A percentile compares a stretch with the other conserved stretches of the same genome.
These are phyloP conservation scores for Drosophila aldrichi DNA, from an alignment of 2,888 invertebrate species.

Conservation along the genomic window DNA sequence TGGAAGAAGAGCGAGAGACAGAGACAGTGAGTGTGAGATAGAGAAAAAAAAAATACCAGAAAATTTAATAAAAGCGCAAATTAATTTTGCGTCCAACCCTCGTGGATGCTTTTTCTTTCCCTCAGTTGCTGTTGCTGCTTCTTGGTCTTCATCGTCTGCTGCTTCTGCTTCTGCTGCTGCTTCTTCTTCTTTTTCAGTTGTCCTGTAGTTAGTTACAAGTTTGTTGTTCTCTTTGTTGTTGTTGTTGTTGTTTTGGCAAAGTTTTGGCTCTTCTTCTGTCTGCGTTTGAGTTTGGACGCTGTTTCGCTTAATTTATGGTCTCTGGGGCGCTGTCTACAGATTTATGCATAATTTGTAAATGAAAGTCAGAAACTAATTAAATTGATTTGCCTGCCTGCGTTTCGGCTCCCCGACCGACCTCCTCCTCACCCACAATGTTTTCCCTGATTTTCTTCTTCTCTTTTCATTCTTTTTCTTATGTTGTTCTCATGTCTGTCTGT, in stretches of 20 bases:
- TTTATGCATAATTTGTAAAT: constrained; percentile 80
- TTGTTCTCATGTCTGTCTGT: constrained; percentile 10
- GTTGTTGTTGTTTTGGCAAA: constrained; percentile 59
- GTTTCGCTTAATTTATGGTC: constrained; percentile 77
- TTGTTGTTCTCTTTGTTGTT: constrained; percentile 22
- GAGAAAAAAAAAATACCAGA: constrained; percentile 47
- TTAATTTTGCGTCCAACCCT: constrained; percentile 78
- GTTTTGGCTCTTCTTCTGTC: constrained; percentile 42
- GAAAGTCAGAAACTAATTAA: constrained; percentile 81
- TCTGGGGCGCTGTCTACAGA: constrained; percentile 77
- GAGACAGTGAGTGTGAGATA: background rate
- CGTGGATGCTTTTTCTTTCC: constrained; percentile 38
- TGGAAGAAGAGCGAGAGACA: no score
- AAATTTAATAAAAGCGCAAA: constrained; percentile 81
- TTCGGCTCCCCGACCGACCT: background rate
- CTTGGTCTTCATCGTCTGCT: background rate
- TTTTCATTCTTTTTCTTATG: background rate
- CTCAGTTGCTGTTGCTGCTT: constrained; percentile 3
- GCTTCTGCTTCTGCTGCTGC: background rate
- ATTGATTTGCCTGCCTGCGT: constrained; percentile 72
- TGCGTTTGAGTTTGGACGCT: constrained; percentile 62
- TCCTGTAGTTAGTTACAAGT: constrained; percentile 77
- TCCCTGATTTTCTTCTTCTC: background rate
- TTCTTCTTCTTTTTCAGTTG: constrained; percentile 33
- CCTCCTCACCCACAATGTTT: background rate